A percentile compares a stretch with the other conserved stretches of the same genome.
Conservation (phyloP, 2,797 vertebrate species). For the Danio albolineatus region DNA sequence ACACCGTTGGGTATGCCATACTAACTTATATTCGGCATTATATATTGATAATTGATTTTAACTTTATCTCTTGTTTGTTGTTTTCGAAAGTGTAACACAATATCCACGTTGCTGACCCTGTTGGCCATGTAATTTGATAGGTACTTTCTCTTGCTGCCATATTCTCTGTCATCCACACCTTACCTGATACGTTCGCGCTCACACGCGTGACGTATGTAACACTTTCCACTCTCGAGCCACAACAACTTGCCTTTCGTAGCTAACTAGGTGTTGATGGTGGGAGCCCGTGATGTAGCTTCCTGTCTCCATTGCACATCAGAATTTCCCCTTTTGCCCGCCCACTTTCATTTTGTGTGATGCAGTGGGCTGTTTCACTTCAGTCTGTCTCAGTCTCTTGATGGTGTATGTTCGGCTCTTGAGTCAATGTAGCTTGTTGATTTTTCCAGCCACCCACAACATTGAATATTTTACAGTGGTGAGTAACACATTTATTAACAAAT, state of each 20-base stretch:
- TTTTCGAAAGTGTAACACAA: neutral
- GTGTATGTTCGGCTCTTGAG: conserved; percentile 51
- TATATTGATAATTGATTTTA: neutral
- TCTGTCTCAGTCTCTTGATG: conserved; percentile 41
- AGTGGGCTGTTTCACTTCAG: conserved; percentile 64
- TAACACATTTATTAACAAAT: conserved; percentile 26
- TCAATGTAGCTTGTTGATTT: conserved; percentile 65
- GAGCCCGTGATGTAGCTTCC: conserved; percentile 84
- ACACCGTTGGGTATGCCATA: too few species aligned
- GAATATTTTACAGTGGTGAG: conserved; percentile 75
- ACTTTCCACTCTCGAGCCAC: conserved; percentile 61
- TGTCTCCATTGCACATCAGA: conserved; percentile 73
- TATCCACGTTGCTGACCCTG: neutral
- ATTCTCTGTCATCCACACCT: conserved; percentile 1
- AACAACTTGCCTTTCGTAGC: conserved; percentile 49
- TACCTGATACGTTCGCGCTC: conserved; percentile 12
- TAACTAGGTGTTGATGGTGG: conserved; percentile 62
- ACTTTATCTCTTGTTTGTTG: neutral
- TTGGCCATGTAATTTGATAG: neutral
- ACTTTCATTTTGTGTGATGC: conserved; percentile 68
- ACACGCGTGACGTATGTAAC: conserved; percentile 52
- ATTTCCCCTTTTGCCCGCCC: conserved; percentile 81
- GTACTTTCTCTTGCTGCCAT: neutral
- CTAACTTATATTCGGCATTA: too few species aligned
- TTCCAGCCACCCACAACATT: conserved; percentile 58